A percentile compares a stretch with the other conserved stretches of the same genome.
phyloP scores from a whole-genome alignment of 30 jellyfish, hydroid and myxozoan genomes.

The Sanderia malayensis region DNA sequence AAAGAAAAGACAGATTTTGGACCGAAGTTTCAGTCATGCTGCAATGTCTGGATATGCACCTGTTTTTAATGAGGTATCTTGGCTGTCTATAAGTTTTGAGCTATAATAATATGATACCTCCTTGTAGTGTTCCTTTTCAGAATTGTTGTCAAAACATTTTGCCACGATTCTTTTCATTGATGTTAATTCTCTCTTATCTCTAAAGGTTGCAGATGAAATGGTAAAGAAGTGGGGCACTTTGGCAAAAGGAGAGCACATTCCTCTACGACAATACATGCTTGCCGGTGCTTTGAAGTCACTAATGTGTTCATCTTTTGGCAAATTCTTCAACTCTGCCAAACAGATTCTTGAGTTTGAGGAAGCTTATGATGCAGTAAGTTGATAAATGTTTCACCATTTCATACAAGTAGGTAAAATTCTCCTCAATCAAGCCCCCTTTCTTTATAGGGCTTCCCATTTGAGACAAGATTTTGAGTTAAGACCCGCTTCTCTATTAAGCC shows the following conservation, averaged over 20 bases:
- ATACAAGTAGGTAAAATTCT: no score
- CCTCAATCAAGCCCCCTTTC: no score
- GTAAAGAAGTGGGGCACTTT: conserved; percentile 34
- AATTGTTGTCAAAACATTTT: no score
- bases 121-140: no score
- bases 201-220: conserved; percentile 66
- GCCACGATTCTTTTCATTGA: no score
- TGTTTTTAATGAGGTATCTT: conserved; percentile 64
- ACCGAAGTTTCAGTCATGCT: conserved; percentile 55
- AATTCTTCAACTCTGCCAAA: conserved; percentile 56
- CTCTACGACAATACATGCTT: conserved; percentile 63
- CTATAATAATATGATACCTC: no score
- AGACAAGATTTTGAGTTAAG: no score
- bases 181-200: no score
- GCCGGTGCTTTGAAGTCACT: conserved; percentile 67
- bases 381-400: no score
- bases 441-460: no score
- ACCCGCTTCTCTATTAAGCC: no score
- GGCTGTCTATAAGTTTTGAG: no score
- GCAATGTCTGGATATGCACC: conserved; percentile 55
- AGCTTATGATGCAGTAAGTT: conserved; percentile 67
- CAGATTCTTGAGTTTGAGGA: conserved; percentile 47
- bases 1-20: conserved; percentile 67
- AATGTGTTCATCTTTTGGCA: conserved; percentile 66
- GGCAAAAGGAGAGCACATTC: conserved; percentile 51